phyloP scores from a whole-genome alignment of 2,113 vertebrate species.

The Coturnix japonica region DNA sequence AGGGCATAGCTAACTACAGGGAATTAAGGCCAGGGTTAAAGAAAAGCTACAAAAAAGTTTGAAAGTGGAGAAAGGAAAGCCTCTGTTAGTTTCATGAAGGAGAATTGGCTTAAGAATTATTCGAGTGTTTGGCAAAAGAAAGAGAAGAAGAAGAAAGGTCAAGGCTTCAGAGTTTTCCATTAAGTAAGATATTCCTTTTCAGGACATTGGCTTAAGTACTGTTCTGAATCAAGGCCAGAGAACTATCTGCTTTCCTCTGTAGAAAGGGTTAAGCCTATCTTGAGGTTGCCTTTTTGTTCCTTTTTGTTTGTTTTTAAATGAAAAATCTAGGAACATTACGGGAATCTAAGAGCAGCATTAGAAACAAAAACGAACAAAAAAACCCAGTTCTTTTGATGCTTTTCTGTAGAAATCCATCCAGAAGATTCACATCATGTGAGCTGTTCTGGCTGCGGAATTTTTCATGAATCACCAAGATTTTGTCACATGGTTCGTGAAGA shows the following conservation, averaged over 20 bases:
- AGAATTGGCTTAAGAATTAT: constrained; percentile 20
- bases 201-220: background rate
- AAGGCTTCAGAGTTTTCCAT: constrained; percentile 53
- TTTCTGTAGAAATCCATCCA: constrained; percentile 16
- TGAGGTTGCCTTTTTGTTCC: background rate
- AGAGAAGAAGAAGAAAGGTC: constrained; percentile 23
- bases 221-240: constrained; percentile 36
- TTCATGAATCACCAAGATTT: constrained; percentile 1
- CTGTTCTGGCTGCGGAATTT: constrained; percentile 22
- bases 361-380: background rate
- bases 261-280: background rate
- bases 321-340: background rate
- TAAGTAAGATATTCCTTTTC: background rate
- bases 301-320: background rate
- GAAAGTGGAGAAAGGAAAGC: background rate
- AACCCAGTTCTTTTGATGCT: background rate
- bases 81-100: background rate
- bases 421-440: background rate
- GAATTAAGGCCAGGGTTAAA: constrained; percentile 16
- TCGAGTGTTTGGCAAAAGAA: constrained; percentile 31
- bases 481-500: background rate
- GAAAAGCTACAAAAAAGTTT: constrained; percentile 7
- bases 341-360: background rate
- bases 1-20: background rate
- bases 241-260: background rate